phyloP scores from a whole-genome alignment of 2,797 vertebrate species.

The Microctenopoma stevenorrisi region DNA sequence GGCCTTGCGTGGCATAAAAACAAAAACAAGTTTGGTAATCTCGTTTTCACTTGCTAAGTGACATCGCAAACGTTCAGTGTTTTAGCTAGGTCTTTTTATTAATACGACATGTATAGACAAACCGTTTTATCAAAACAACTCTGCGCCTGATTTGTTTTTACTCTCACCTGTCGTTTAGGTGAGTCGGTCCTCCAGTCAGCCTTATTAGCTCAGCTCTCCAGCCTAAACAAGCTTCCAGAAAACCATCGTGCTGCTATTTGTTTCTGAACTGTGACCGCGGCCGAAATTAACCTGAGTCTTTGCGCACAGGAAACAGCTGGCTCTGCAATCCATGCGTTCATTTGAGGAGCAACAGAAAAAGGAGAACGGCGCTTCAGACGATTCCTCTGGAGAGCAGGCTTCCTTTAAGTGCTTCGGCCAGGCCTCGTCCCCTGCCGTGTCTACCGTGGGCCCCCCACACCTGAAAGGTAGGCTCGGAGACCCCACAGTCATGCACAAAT shows the following conservation, averaged over 20 bases:
- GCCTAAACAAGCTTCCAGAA: neutral
- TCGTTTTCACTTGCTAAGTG: too few species aligned
- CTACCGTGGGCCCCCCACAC: constrained; percentile 90
- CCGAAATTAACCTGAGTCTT: constrained; percentile 43
- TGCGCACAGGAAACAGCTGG: constrained; percentile 92
- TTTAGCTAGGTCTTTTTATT: neutral
- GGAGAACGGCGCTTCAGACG: constrained; percentile 92
- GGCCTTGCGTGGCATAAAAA: neutral
- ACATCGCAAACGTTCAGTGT: neutral
- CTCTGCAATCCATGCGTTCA: constrained; percentile 94
- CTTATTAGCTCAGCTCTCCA: neutral
- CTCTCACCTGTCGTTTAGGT: constrained; percentile 19
- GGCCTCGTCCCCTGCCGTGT: constrained; percentile 90
- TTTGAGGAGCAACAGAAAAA: constrained; percentile 97
- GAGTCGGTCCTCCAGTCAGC: neutral
- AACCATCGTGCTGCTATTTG: constrained; percentile 4
- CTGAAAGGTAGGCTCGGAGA: constrained; percentile 88
- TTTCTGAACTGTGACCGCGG: constrained; percentile 27
- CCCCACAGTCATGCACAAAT: constrained; percentile 38
- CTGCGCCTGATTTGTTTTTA: neutral
- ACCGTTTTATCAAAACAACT: neutral
- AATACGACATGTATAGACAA: neutral
- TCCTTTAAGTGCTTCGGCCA: constrained; percentile 93
- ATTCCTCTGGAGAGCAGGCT: constrained; percentile 94
- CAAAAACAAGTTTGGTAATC: neutral